Conservation (phyloP, 2,797 vertebrate genomes). For the Myoxocephalus aenaeus region DNA sequence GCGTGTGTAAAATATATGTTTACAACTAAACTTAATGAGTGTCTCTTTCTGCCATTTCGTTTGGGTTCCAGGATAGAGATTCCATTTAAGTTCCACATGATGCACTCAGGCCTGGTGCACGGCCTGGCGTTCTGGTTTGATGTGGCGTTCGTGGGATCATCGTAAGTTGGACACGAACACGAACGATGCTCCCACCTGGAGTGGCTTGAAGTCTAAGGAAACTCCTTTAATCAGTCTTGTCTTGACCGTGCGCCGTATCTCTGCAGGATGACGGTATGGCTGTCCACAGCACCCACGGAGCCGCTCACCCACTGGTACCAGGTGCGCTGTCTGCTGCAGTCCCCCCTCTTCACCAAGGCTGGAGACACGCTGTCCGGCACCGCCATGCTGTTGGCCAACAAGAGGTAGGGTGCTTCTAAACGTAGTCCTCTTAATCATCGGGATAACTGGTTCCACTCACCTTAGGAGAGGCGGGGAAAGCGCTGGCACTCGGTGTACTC, state of each 20-base stretch:
- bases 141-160: constrained; percentile 95
- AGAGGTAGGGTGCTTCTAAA: constrained; percentile 82
- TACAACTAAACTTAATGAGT: not conserved
- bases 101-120: constrained; percentile 96
- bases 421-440: not conserved
- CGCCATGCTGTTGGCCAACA: constrained; percentile 93
- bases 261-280: constrained; percentile 93
- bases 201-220: not conserved
- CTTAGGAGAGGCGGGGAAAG: too few species aligned
- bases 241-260: not conserved
- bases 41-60: not conserved
- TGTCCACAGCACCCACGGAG: constrained; percentile 96
- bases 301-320: constrained; percentile 98
- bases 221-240: not conserved
- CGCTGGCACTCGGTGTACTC: not conserved
- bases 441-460: not conserved
- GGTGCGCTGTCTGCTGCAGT: constrained; percentile 95
- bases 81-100: constrained; percentile 98
- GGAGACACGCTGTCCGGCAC: constrained; percentile 96
- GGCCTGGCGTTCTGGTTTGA: constrained; percentile 98
- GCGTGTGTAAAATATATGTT: not conserved
- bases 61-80: constrained; percentile 92
- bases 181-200: not conserved
- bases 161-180: constrained; percentile 80
- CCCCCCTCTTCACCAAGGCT: constrained; percentile 95